Conservation (phyloP, 2,113 vertebrate species). For the Bombycilla garrulus region DNA sequence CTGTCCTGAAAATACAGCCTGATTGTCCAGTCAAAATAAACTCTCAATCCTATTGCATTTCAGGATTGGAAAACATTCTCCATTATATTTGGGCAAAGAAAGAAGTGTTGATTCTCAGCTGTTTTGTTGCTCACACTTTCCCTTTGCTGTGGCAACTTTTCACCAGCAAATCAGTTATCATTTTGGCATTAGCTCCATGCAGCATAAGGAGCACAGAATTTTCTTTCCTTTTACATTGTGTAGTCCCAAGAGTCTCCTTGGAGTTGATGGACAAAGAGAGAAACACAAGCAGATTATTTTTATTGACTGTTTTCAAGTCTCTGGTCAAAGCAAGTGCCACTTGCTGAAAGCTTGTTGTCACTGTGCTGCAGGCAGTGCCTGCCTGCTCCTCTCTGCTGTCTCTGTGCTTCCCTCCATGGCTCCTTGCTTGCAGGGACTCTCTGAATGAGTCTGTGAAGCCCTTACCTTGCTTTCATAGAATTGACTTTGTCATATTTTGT, state of each 20-base stretch:
- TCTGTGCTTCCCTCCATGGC: accelerated
- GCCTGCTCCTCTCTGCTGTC: background rate
- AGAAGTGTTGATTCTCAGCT: background rate
- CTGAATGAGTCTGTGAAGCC: background rate
- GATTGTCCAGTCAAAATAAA: conserved; percentile 42
- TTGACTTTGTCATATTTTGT: background rate
- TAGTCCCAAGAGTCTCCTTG: background rate
- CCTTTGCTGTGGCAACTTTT: background rate
- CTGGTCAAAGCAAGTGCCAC: background rate
- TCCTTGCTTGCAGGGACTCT: background rate
- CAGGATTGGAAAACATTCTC: background rate
- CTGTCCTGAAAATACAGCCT: background rate
- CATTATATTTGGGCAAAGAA: background rate
- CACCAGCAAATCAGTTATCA: background rate
- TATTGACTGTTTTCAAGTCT: background rate
- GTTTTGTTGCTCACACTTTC: background rate
- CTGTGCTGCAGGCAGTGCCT: background rate
- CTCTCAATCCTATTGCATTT: background rate
- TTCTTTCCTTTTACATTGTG: background rate
- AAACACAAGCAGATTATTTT: background rate
- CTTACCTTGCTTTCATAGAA: background rate
- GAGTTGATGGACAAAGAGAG: background rate
- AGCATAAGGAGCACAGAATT: background rate
- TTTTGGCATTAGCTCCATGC: background rate
- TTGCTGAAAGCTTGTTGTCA: background rate